phyloP scores from a whole-genome alignment of 2,113 vertebrate genomes.

The Notothenia coriiceps region DNA sequence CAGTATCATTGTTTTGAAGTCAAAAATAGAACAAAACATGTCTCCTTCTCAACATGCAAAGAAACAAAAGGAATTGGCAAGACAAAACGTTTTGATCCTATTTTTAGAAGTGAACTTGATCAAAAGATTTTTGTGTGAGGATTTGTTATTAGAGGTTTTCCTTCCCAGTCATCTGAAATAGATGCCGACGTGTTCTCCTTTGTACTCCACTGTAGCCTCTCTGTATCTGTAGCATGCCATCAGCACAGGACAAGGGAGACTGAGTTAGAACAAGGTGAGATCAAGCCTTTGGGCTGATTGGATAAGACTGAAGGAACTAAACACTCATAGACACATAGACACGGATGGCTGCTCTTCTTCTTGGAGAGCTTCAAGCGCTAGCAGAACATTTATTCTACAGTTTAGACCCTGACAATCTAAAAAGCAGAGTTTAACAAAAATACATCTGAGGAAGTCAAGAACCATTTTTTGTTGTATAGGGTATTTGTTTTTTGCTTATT shows the following conservation, averaged over 20 bases:
- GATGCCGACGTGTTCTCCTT: slow-evolving; percentile 45
- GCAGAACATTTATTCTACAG: background rate
- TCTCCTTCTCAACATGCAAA: slow-evolving; percentile 57
- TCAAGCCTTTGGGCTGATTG: slow-evolving; percentile 39
- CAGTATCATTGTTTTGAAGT: slow-evolving; percentile 65
- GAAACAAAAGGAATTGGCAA: slow-evolving; percentile 66
- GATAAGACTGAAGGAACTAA: slow-evolving; percentile 36
- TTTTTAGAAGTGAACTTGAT: slow-evolving; percentile 59
- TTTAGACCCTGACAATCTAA: background rate
- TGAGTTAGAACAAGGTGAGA: slow-evolving; percentile 33
- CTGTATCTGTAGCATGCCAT: slow-evolving; percentile 11
- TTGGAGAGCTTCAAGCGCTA: slow-evolving; percentile 12
- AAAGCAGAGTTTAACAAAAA: background rate
- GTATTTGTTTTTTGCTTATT: background rate
- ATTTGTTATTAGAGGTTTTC: slow-evolving; percentile 71
- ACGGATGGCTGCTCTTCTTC: slow-evolving; percentile 23
- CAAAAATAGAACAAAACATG: slow-evolving; percentile 66
- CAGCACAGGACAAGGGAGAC: slow-evolving; percentile 27
- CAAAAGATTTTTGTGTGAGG: slow-evolving; percentile 58
- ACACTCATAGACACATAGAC: background rate
- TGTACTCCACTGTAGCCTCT: slow-evolving; percentile 29
- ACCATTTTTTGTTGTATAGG: background rate
- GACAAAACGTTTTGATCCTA: slow-evolving; percentile 66
- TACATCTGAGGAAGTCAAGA: background rate
- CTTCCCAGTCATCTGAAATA: slow-evolving; percentile 63